phyloP scores from a whole-genome alignment of 2,797 vertebrate species.

The Syngnathus acus region DNA sequence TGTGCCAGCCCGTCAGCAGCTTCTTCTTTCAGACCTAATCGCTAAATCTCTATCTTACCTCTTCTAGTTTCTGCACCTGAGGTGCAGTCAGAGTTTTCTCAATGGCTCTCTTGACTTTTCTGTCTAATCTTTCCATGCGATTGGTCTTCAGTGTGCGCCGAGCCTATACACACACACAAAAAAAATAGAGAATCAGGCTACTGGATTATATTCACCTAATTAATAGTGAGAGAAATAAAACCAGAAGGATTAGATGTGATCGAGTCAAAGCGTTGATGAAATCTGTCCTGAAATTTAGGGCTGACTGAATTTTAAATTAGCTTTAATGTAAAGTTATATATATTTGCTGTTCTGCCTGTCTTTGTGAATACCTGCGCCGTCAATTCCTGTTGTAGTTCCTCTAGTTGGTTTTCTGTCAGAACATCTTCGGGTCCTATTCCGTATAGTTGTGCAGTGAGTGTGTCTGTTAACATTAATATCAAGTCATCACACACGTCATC shows the following conservation, averaged over 20 bases:
- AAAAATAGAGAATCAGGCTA: background rate
- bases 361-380: conserved; percentile 40
- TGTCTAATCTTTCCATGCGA: conserved; percentile 48
- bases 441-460: conserved; percentile 50
- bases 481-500: conserved; percentile 70
- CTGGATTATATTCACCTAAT: too few relatives aligned
- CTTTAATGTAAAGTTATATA: background rate
- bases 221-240: too few relatives aligned
- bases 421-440: conserved; percentile 66
- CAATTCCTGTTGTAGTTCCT: conserved; percentile 57
- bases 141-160: conserved; percentile 63
- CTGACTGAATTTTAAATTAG: too few relatives aligned
- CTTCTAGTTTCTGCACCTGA: conserved; percentile 57
- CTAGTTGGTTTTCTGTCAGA: conserved; percentile 45
- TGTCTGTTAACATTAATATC: conserved; percentile 63
- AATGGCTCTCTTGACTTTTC: conserved; percentile 60
- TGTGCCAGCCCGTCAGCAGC: background rate
- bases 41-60: conserved; percentile 46
- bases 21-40: background rate
- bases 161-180: conserved; percentile 34
- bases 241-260: too few relatives aligned
- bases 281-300: too few relatives aligned
- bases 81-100: conserved; percentile 72
- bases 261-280: too few relatives aligned
- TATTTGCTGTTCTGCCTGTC: background rate